Conservation (phyloP, 2,113 vertebrate species). For the Amblyornis subalaris region DNA sequence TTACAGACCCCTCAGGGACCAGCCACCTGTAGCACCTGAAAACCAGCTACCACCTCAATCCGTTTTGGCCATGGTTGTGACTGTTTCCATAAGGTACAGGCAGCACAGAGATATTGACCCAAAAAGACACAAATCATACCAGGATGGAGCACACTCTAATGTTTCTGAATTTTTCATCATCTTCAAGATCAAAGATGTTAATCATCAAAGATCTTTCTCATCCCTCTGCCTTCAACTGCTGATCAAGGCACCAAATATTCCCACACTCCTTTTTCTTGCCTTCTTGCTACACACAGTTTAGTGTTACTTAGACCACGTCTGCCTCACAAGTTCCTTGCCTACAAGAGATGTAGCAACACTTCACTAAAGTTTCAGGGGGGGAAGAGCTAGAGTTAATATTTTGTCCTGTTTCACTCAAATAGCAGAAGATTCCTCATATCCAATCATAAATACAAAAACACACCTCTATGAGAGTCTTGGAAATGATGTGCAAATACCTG, state of each 20-base stretch:
- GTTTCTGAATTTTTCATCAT: constrained; percentile 4
- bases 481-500: accelerated
- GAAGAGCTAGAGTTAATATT: neutral
- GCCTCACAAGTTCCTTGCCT: neutral
- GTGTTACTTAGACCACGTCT: neutral
- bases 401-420: neutral
- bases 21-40: neutral
- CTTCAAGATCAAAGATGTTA: constrained; percentile 20
- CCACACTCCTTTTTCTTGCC: neutral
- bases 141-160: neutral
- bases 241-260: constrained; percentile 11
- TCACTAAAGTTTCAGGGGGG: neutral
- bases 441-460: neutral
- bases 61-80: neutral
- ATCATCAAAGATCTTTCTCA: constrained; percentile 26
- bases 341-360: neutral
- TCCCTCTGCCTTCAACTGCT: neutral
- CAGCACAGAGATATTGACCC: neutral
- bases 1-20: neutral
- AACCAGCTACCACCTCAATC: neutral
- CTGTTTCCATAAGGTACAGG: neutral
- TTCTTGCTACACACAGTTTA: neutral
- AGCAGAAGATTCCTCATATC: neutral
- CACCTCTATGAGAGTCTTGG: neutral
- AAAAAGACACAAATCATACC: neutral